phyloP scores from a whole-genome alignment of 2,113 vertebrate genomes.

The Todiramphus chloris region DNA sequence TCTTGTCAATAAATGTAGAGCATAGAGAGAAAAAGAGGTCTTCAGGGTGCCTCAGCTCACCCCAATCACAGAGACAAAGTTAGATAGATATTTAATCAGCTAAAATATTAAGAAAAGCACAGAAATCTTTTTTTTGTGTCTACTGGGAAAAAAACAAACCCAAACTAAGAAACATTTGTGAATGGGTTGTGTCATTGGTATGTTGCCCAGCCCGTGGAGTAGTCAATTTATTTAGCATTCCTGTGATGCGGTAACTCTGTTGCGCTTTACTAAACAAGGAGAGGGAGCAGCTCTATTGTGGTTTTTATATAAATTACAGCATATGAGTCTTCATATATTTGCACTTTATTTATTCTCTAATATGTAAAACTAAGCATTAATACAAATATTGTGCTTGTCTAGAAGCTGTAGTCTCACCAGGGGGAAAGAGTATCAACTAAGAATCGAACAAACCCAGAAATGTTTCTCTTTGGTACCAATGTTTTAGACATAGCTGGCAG shows the following conservation, averaged over 20 bases:
- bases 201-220: background rate
- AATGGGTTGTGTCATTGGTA: fast-evolving
- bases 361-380: background rate
- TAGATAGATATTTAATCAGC: background rate
- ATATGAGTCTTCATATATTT: background rate
- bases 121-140: background rate
- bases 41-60: background rate
- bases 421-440: background rate
- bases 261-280: background rate
- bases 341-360: background rate
- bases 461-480: background rate
- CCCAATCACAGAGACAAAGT: background rate
- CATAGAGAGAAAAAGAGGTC: background rate
- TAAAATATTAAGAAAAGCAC: background rate
- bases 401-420: background rate
- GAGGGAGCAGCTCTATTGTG: background rate
- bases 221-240: background rate
- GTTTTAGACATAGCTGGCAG: background rate
- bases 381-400: background rate
- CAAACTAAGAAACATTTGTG: background rate
- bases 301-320: background rate
- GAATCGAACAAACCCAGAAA: background rate
- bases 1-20: background rate
- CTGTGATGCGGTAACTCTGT: background rate
- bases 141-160: background rate